Conservation (phyloP, 1,140 invertebrate genomes). For the Colletes latitarsis region DNA sequence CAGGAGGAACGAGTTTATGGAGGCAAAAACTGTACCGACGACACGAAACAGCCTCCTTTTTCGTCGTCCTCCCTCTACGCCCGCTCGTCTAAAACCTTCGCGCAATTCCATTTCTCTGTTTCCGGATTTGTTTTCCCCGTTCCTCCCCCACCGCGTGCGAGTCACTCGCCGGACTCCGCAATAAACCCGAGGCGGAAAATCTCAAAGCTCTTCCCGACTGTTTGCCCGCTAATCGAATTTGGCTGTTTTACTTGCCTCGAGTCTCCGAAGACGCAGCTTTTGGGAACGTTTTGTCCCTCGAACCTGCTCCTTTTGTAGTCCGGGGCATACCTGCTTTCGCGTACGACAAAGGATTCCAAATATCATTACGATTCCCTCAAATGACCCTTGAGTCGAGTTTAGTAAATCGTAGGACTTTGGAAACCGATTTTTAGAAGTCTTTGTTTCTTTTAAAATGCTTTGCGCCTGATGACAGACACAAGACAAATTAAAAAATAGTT, state of each 20-base stretch:
- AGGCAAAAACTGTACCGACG: slow-evolving; percentile 67
- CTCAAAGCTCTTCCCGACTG: slow-evolving; percentile 5
- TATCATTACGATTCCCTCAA: no score
- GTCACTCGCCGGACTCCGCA: neutral
- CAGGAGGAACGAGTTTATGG: slow-evolving; percentile 70
- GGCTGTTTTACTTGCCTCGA: neutral
- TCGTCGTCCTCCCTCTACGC: slow-evolving; percentile 21
- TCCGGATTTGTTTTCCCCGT: slow-evolving; percentile 26
- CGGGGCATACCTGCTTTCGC: no score
- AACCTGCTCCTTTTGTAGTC: no score
- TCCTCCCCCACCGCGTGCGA: slow-evolving; percentile 2
- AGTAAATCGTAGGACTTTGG: no score
- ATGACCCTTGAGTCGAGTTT: no score
- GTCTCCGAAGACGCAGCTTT: neutral
- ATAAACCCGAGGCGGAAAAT: slow-evolving; percentile 37
- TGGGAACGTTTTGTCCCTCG: neutral
- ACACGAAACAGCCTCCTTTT: slow-evolving; percentile 66
- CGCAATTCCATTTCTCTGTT: slow-evolving; percentile 32
- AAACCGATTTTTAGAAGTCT: no score
- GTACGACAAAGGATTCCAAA: no score
- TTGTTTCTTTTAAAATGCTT: no score
- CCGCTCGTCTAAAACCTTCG: neutral
- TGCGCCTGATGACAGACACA: no score
- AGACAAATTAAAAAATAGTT: no score
- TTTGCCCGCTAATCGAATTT: slow-evolving; percentile 53